These are phyloP conservation scores for Dexiosoma caninum DNA, from an alignment of 2,888 invertebrate genomes.

Conservation along the genomic window DNA sequence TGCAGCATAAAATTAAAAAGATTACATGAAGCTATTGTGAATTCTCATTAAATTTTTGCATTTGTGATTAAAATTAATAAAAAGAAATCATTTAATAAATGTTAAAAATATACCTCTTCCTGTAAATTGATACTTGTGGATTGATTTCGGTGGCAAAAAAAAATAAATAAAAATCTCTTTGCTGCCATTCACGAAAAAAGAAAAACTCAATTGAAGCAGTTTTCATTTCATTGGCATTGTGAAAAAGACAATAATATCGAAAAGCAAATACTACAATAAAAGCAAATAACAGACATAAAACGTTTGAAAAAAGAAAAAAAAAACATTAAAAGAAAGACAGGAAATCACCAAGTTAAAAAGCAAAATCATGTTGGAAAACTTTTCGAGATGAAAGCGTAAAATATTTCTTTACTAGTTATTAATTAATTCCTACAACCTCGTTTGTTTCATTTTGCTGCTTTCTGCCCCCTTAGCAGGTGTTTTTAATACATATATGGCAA, in stretches of 20 bases:
- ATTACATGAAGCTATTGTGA: background rate
- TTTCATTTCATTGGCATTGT: slow-evolving; percentile 18
- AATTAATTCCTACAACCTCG: background rate
- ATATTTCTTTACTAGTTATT: background rate
- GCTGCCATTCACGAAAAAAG: background rate
- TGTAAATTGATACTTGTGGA: slow-evolving; percentile 24
- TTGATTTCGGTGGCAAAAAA: slow-evolving; percentile 1
- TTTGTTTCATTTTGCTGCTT: background rate
- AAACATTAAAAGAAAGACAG: slow-evolving; percentile 24
- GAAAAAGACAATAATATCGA: background rate
- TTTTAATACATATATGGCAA: background rate
- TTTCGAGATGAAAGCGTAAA: background rate
- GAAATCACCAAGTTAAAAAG: slow-evolving; percentile 1
- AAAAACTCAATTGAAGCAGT: slow-evolving; percentile 20
- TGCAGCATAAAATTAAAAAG: background rate
- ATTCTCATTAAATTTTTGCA: background rate
- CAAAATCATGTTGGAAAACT: too few species aligned
- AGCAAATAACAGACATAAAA: background rate
- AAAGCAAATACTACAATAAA: slow-evolving; percentile 9
- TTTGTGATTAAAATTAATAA: slow-evolving; percentile 2
- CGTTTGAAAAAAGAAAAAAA: slow-evolving; percentile 15
- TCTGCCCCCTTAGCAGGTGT: background rate
- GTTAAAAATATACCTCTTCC: background rate
- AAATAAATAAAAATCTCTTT: background rate
- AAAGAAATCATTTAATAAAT: background rate